Evolutionary conservation across 2,113 vertebrate genomes (phyloP).

Genomic region (Ptilorrhoa leucosticta): DNA sequence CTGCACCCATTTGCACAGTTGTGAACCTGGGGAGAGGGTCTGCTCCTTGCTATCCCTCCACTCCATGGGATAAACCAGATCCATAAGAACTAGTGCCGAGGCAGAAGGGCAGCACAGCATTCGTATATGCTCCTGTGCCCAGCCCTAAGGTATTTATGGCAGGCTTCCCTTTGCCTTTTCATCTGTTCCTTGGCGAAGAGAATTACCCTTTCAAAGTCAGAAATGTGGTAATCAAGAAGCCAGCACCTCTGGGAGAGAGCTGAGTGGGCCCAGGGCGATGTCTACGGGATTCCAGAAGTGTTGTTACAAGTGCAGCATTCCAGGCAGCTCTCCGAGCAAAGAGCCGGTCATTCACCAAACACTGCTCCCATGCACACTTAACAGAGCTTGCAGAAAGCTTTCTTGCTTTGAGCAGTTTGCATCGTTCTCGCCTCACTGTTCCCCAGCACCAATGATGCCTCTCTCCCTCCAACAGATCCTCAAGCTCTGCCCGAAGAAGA

Average conservation of each 20-base stretch:
- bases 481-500: conserved; percentile 97
- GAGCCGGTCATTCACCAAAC: background rate
- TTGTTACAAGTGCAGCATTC: background rate
- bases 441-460: background rate
- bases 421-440: background rate
- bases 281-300: background rate
- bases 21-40: background rate
- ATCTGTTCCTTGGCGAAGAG: background rate
- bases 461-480: conserved; percentile 80
- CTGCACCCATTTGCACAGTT: background rate
- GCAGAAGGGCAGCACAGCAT: background rate
- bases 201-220: background rate
- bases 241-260: background rate
- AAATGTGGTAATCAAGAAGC: background rate
- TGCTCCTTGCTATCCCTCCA: background rate
- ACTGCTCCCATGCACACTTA: background rate
- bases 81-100: background rate
- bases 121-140: background rate
- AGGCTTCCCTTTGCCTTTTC: background rate
- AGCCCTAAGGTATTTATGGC: background rate
- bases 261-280: background rate
- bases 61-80: background rate
- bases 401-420: background rate
- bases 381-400: background rate
- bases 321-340: background rate